Evolutionary conservation across 2,888 invertebrate genomes (phyloP), one percentile per base, ranked within the genome.

Genomic region (Lucinisca nassula): DNA sequence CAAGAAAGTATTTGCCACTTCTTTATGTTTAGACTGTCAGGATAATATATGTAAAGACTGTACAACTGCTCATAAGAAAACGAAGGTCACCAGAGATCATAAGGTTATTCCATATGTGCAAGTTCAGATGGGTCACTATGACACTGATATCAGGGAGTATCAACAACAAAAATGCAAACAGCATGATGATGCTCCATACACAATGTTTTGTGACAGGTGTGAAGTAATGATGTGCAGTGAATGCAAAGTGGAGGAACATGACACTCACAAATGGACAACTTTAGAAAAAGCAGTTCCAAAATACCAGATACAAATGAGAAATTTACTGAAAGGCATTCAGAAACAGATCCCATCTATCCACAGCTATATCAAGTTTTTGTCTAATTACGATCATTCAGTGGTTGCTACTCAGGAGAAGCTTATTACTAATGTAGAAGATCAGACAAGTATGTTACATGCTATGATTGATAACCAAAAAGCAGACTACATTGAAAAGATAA

Each of bases 31-130:
- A 14, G 94, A 95, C 30, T 95, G 95, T 74, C 90, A 90, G 30
- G 95, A 95, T 84, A 92, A 95, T 79, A 90, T 95, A 90, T 95
- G 95, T 87, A 89, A 91, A 27, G 81, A 81, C 21, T 95, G 95
- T 79, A 84, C 92, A 0, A 91, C 88, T 32, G 95, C 95, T 0
- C 95, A 95, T 87, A 88, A 90, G 0, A 90, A 92, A 24, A 95
- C 95, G 35, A 94, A 95, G 81, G 87, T 95, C 61, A 95, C 95
- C 2, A 88, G 95, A 38, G 77, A 81, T 72, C 95, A 95, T 88
- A 88, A 91, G 78, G 91, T 95, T 35, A 92, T 93, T 30, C 92
- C 94, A 3, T 93, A 93, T 75, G 72, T 82, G 37, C 93, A 95
- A 79, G 92, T 95, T 37, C 87, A 90, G 72, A 92, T 92, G 40